Evolutionary conservation across 2,113 vertebrate genomes (phyloP).

Genomic region (Apaloderma vittatum): DNA sequence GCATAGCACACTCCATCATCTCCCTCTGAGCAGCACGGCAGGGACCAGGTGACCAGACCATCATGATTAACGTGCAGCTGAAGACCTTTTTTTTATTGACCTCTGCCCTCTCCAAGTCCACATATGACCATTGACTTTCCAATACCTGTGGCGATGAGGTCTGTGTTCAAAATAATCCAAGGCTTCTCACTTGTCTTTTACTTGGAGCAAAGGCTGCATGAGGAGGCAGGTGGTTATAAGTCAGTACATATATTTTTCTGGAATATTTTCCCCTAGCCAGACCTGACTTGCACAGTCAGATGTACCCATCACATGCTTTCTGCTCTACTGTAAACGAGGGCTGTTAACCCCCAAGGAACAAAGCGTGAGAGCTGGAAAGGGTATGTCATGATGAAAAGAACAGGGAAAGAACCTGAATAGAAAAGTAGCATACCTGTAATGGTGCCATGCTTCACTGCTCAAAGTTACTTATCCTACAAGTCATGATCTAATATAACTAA

Average conservation of each 20-base stretch:
- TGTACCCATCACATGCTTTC: rapidly evolving
- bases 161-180: not conserved
- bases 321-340: rapidly evolving
- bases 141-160: not conserved
- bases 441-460: not conserved
- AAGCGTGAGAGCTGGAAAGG: not conserved
- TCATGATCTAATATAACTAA: not conserved
- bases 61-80: not conserved
- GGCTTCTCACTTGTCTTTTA: not conserved
- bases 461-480: not conserved
- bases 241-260: not conserved
- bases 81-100: not conserved
- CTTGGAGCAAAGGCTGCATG: not conserved
- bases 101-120: not conserved
- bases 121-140: not conserved
- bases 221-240: not conserved
- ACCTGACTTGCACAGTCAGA: not conserved
- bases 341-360: not conserved
- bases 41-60: not conserved
- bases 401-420: not conserved
- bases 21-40: not conserved
- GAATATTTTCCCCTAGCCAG: not conserved
- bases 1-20: not conserved
- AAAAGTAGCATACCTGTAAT: not conserved
- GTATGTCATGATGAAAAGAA: not conserved